Base-by-base conservation (phyloP, 2,113 vertebrate species). In the Gasterosteus nipponicus region DNA sequence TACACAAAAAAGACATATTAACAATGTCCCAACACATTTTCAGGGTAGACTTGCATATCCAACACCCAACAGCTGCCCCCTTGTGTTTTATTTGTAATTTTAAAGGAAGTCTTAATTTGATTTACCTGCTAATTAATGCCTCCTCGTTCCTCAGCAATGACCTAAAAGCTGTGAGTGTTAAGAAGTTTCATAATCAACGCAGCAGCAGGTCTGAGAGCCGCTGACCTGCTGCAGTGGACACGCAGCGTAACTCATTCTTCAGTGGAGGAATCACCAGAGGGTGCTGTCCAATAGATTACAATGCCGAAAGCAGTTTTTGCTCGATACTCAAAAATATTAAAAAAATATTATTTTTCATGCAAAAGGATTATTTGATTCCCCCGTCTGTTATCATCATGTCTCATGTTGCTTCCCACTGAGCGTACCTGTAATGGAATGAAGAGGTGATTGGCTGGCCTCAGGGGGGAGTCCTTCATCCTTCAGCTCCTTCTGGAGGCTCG, bases 181-280 rank as follows among this genome's bases (percentile, higher is more conserved):
- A 51, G 12, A 41, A 18, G 8, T 49, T 78, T 77, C 14, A 2
- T 39, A 67, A 67, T 75, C 47, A 33, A 5, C 10, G n/a, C 41
- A 69, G 16, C n/a, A 26, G 31, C 49, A 71, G 2, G 35, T 31
- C 12, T n/a, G 12, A 26, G 41, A 64, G 16, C 42, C 64, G 65
- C 57, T 56, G 4, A 16, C 35, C n/a, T 73, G 12, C 46, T 65
- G 51, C 26, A 5, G 16, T 49, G 3, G 18, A 35, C 39, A 22
- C 56, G 9, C 7, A 22, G 12, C 51, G 22, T 35, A 39, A 67
- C 56, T 68, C 39, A 3, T 77, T 54, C 62, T 83, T 67, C 14
- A 51, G 16, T 26, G 38, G n/a, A 31, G 9, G 10, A 67, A 75
- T 77, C 89, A 83, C 82, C 83, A 87, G 86, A 78, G 78, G 89